Evolutionary conservation across 2,113 vertebrate genomes (phyloP).

Genomic region (Zapornia atra): DNA sequence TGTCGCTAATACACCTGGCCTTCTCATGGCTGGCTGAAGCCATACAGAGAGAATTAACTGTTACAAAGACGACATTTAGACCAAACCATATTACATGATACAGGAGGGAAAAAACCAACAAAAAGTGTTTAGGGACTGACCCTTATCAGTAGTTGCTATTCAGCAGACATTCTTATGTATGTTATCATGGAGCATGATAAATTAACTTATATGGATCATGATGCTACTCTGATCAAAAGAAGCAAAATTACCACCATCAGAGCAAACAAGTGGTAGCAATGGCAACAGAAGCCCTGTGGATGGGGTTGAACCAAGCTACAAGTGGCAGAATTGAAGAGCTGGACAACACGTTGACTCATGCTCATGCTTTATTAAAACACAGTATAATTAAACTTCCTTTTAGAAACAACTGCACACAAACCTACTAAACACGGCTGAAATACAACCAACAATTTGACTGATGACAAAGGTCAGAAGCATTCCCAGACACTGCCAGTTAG

Average conservation of each 20-base stretch:
- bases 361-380: neutral
- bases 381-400: neutral
- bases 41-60: neutral
- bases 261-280: neutral
- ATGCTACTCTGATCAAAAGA: neutral
- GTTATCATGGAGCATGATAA: too few relatives aligned
- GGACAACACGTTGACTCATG: neutral
- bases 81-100: neutral
- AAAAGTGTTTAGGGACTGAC: neutral
- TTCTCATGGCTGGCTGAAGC: neutral
- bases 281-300: neutral
- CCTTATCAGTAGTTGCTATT: neutral
- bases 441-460: neutral
- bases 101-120: fast-evolving
- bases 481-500: fast-evolving
- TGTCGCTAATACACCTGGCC: neutral
- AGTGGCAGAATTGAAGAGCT: neutral
- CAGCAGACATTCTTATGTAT: neutral
- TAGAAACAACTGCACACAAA: neutral
- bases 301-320: fast-evolving
- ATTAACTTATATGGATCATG: too few relatives aligned
- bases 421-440: neutral
- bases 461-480: neutral
- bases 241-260: neutral
- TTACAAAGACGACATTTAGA: neutral